Percentiles rank a stretch among this genome's conserved stretches.
These are phyloP conservation scores for Drosophila lutescens DNA, from an alignment of 2,888 invertebrate species.

Conservation along the genomic window DNA sequence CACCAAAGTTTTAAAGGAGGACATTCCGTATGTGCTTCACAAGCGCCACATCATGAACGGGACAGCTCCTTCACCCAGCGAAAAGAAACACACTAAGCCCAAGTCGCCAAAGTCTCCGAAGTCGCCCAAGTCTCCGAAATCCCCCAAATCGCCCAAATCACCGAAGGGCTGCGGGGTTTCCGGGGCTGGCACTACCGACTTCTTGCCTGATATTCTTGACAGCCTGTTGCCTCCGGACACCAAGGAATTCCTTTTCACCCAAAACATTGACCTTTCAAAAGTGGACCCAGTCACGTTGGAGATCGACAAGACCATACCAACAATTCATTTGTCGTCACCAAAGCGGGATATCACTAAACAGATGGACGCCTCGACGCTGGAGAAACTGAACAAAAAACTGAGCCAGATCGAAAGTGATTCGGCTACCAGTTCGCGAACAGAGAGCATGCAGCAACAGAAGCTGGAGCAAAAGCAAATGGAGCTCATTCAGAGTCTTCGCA, in stretches of 20 bases:
- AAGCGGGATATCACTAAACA: slow-evolving; percentile 89
- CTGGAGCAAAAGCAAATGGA: slow-evolving; percentile 86
- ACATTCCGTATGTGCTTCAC: slow-evolving; percentile 93
- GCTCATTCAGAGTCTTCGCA: slow-evolving; percentile 86
- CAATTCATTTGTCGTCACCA: slow-evolving; percentile 88
- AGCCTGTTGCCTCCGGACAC: slow-evolving; percentile 85
- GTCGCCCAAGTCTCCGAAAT: slow-evolving; percentile 87
- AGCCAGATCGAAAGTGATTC: slow-evolving; percentile 92
- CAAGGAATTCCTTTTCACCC: slow-evolving; percentile 89
- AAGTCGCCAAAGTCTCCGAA: slow-evolving; percentile 88
- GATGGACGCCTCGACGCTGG: slow-evolving; percentile 88
- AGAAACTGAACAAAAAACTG: slow-evolving; percentile 89
- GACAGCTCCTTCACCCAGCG: slow-evolving; percentile 87
- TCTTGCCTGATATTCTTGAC: slow-evolving; percentile 86
- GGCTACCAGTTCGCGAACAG: slow-evolving; percentile 90
- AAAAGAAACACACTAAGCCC: slow-evolving; percentile 86
- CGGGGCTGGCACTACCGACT: slow-evolving; percentile 77
- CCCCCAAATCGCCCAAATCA: slow-evolving; percentile 86
- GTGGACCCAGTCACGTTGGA: slow-evolving; percentile 90
- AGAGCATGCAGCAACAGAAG: slow-evolving; percentile 87
- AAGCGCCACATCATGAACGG: slow-evolving; percentile 94
- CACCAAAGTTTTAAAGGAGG: slow-evolving; percentile 86
- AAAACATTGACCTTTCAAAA: slow-evolving; percentile 90
- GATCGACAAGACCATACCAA: slow-evolving; percentile 87
- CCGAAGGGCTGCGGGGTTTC: slow-evolving; percentile 77